A percentile compares a stretch with the other conserved stretches of the same genome.
Evolutionary conservation across 2,113 vertebrate species (phyloP).

Genomic region (Stigmatopora argus): DNA sequence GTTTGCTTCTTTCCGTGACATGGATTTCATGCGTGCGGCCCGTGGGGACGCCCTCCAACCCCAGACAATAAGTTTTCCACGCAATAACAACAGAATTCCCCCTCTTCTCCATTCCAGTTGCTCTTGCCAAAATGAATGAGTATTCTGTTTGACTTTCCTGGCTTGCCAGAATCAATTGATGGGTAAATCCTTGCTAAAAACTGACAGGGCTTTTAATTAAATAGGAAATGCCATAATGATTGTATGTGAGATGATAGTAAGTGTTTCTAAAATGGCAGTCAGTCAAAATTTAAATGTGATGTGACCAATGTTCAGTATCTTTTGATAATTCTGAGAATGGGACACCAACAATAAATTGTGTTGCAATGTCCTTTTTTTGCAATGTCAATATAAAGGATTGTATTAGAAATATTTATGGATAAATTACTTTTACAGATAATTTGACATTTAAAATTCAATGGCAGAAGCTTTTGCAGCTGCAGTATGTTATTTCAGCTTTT

Average conservation of each 20-base stretch:
- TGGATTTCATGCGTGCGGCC: slow-evolving; percentile 4
- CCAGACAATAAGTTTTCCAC: slow-evolving; percentile 50
- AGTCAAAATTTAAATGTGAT: not conserved
- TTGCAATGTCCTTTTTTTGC: too few species aligned
- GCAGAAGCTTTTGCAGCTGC: not conserved
- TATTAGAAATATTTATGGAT: not conserved
- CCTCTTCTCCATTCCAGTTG: slow-evolving; percentile 19
- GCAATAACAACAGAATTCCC: slow-evolving; percentile 38
- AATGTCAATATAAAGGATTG: too few species aligned
- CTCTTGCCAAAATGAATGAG: not conserved
- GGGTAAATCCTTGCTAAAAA: slow-evolving; percentile 1
- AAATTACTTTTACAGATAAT: not conserved
- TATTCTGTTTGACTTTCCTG: not conserved
- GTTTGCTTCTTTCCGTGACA: slow-evolving; percentile 19
- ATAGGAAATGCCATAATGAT: not conserved
- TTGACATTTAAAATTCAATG: not conserved
- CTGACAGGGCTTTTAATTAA: not conserved
- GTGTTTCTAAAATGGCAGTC: not conserved
- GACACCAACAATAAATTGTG: not conserved
- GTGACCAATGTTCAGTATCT: not conserved
- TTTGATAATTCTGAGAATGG: not conserved
- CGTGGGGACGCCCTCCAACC: slow-evolving; percentile 32
- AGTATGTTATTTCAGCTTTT: not conserved
- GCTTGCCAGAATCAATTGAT: slow-evolving; percentile 1
- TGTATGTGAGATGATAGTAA: not conserved